Conservation (phyloP, 2,113 vertebrate genomes). For the Anoura caudifer region DNA sequence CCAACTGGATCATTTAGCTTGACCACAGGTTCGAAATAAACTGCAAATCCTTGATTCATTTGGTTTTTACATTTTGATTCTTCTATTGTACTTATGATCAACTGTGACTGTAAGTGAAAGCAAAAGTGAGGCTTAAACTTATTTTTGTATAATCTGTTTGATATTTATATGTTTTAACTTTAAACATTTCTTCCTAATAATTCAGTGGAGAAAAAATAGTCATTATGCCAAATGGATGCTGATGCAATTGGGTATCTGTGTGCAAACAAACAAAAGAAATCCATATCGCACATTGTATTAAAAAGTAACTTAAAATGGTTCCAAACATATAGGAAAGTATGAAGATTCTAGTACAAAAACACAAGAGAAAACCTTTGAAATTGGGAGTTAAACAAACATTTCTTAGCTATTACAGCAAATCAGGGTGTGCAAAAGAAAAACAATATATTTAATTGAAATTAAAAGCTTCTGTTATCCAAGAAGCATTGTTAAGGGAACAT, state of each 20-base stretch:
- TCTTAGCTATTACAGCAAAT: background rate
- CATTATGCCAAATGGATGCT: background rate
- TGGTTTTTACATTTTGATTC: background rate
- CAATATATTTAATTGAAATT: background rate
- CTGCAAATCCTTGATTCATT: background rate
- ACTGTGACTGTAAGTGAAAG: background rate
- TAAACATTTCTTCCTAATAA: conserved; percentile 3
- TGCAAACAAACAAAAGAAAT: background rate
- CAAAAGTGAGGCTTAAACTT: background rate
- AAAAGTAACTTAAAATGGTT: background rate
- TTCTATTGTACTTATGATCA: background rate
- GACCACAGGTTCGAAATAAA: background rate
- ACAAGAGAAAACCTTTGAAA: background rate
- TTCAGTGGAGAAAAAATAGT: background rate
- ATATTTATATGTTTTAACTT: background rate
- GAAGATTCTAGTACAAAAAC: background rate
- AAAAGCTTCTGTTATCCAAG: background rate
- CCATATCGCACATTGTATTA: background rate
- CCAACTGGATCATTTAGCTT: background rate
- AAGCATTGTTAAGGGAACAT: background rate
- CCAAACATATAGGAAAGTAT: background rate
- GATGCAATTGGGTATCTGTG: background rate
- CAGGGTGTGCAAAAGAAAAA: background rate
- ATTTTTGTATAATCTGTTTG: background rate
- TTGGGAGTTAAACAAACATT: background rate